phyloP scores from a whole-genome alignment of 2,888 invertebrate genomes.

The Drosophila greeni region DNA sequence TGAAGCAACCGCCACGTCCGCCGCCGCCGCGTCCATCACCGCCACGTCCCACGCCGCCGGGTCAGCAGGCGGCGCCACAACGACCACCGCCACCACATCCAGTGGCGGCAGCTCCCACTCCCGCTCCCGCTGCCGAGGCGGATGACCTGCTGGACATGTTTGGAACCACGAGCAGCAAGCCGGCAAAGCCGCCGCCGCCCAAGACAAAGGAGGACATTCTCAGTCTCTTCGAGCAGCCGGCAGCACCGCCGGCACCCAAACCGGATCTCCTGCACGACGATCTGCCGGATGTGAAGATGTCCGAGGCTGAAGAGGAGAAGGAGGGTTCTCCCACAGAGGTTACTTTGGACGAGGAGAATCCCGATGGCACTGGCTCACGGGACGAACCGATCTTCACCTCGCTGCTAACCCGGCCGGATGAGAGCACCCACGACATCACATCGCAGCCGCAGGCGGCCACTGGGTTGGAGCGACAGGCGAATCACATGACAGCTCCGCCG shows the following conservation, averaged over 20 bases:
- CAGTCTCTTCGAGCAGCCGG: slow-evolving; percentile 80
- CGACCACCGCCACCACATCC: slow-evolving; percentile 72
- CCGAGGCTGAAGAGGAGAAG: neutral
- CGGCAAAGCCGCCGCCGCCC: slow-evolving; percentile 80
- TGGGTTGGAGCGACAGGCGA: slow-evolving; percentile 25
- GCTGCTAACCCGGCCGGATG: slow-evolving; percentile 76
- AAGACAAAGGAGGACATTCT: slow-evolving; percentile 83
- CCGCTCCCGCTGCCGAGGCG: slow-evolving; percentile 52
- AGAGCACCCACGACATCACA: slow-evolving; percentile 76
- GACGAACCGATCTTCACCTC: slow-evolving; percentile 76
- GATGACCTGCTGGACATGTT: slow-evolving; percentile 82
- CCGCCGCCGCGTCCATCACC: slow-evolving; percentile 79
- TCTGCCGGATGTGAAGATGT: slow-evolving; percentile 70
- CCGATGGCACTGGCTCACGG: neutral
- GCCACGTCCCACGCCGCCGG: slow-evolving; percentile 74
- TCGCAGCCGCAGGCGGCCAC: slow-evolving; percentile 78
- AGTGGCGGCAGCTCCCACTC: slow-evolving; percentile 37
- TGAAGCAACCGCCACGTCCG: slow-evolving; percentile 80
- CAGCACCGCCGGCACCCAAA: slow-evolving; percentile 76
- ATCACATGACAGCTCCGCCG: slow-evolving; percentile 69
- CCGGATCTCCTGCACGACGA: slow-evolving; percentile 82
- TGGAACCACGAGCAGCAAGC: slow-evolving; percentile 77
- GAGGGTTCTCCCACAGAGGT: neutral
- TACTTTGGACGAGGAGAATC: slow-evolving; percentile 22
- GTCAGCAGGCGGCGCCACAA: slow-evolving; percentile 61